Percentiles rank a stretch among this genome's conserved stretches.
Conservation (phyloP, 2,797 vertebrate species). For the Chromis chromis region DNA sequence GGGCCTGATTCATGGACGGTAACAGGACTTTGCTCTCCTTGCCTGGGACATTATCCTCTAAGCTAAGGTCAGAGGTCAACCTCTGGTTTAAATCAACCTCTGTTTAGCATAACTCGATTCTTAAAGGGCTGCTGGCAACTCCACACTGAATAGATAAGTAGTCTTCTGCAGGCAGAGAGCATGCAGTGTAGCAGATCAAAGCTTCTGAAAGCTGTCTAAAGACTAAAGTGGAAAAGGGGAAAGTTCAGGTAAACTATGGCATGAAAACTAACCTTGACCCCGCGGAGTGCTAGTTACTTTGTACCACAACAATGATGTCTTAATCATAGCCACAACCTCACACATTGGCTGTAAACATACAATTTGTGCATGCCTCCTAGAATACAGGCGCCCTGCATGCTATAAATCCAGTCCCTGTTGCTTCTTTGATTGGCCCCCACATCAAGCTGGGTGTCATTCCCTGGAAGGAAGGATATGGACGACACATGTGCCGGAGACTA, state of each 20-base stretch:
- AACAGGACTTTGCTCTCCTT: conserved; percentile 90
- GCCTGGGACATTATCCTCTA: conserved; percentile 91
- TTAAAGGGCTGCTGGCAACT: conserved; percentile 78
- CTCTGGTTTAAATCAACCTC: conserved; percentile 87
- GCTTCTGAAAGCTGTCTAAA: conserved; percentile 56
- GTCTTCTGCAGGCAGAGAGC: conserved; percentile 57
- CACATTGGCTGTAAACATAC: conserved; percentile 69
- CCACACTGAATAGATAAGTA: conserved; percentile 83
- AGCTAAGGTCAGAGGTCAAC: conserved; percentile 89
- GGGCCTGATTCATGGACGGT: conserved; percentile 92
- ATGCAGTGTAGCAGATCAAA: conserved; percentile 68
- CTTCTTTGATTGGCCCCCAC: conserved; percentile 81
- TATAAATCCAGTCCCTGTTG: conserved; percentile 78
- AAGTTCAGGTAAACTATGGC: conserved; percentile 69
- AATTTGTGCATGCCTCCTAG: conserved; percentile 59
- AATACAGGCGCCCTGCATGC: conserved; percentile 58
- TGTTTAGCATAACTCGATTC: conserved; percentile 86
- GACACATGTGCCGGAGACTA: conserved; percentile 87
- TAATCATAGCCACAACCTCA: conserved; percentile 65
- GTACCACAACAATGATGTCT: conserved; percentile 63
- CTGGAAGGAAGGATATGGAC: conserved; percentile 85
- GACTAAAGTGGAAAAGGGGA: conserved; percentile 49
- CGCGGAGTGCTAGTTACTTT: conserved; percentile 51
- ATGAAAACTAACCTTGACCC: conserved; percentile 77
- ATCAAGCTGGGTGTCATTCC: conserved; percentile 72